Conservation (phyloP, 2,888 invertebrate species). For the Drosophila neonasuta region DNA sequence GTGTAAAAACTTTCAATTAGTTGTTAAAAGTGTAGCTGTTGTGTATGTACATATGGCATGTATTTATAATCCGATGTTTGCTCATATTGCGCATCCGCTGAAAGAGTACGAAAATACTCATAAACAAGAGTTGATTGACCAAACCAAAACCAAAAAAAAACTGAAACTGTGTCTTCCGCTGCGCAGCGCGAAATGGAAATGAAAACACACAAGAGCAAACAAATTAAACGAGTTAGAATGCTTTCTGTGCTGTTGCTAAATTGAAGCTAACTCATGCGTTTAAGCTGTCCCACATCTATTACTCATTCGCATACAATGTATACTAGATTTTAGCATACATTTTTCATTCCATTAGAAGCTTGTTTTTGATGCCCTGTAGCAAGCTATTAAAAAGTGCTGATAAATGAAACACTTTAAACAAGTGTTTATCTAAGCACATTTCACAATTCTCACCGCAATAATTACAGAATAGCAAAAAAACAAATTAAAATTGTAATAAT, state of each 20-base stretch:
- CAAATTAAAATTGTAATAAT: too few relatives aligned
- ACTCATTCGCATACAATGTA: not conserved
- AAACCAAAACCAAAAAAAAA: constrained; percentile 26
- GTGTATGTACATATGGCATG: not conserved
- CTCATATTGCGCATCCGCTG: constrained; percentile 50
- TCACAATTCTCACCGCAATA: not conserved
- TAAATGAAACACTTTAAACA: not conserved
- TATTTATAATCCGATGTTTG: constrained; percentile 8
- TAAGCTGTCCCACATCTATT: constrained; percentile 11
- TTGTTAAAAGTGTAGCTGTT: not conserved
- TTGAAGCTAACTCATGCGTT: constrained; percentile 16
- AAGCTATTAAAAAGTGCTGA: not conserved
- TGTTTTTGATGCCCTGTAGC: not conserved
- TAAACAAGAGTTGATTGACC: constrained; percentile 37
- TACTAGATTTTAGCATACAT: not conserved
- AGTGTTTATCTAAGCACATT: not conserved
- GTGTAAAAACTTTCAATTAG: not conserved
- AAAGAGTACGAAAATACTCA: constrained; percentile 34
- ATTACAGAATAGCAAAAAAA: not conserved
- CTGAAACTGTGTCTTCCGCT: constrained; percentile 66
- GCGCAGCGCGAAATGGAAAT: constrained; percentile 40
- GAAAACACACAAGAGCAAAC: constrained; percentile 30
- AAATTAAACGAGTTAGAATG: constrained; percentile 16
- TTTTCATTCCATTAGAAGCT: not conserved
- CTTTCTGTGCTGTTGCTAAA: constrained; percentile 1